Conservation (phyloP, 2,113 vertebrate genomes). For the Hemiscyllium ocellatum region DNA sequence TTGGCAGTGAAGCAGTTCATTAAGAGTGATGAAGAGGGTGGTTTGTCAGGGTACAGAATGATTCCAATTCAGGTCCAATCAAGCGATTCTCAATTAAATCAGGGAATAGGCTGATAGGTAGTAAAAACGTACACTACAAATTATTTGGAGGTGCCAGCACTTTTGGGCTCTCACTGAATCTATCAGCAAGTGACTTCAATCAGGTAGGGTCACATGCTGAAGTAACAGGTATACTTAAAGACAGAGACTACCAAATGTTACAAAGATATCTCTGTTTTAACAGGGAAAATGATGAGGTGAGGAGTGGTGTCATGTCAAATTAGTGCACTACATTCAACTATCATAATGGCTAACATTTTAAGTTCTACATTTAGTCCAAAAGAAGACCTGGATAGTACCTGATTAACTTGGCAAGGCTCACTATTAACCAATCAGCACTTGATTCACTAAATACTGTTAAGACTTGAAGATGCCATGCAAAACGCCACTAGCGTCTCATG, state of each 20-base stretch:
- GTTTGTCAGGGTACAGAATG: background rate
- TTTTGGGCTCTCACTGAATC: background rate
- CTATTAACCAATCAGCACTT: background rate
- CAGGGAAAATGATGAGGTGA: background rate
- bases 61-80: background rate
- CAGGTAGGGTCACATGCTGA: background rate
- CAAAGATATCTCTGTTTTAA: background rate
- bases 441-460: background rate
- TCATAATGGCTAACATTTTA: background rate
- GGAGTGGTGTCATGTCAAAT: background rate
- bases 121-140: background rate
- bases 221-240: background rate
- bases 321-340: background rate
- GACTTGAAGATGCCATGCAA: background rate
- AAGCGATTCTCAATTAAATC: background rate
- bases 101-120: no score
- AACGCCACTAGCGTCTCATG: no score
- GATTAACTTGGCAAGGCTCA: background rate
- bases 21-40: background rate
- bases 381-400: background rate
- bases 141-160: background rate
- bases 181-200: background rate
- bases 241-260: background rate
- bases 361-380: background rate
- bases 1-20: background rate